Percentiles rank a stretch among this genome's conserved stretches.
Conservation (phyloP, 1,140 invertebrate species). For the Nephila pilipes region DNA sequence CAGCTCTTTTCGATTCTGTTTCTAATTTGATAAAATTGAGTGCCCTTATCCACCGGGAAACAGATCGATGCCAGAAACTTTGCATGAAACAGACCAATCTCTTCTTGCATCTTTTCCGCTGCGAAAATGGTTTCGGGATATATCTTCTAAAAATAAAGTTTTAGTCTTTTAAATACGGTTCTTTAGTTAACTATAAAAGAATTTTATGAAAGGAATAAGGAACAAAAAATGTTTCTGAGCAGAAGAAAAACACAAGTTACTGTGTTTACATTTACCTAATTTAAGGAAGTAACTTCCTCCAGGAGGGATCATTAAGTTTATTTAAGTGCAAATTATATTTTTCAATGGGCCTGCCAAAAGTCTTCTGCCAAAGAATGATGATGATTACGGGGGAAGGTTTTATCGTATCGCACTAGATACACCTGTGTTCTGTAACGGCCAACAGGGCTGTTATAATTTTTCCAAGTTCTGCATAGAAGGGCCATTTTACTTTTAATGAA, state of each 20-base stretch:
- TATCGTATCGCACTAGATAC: background rate
- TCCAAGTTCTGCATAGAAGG: no score
- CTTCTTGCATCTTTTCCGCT: background rate
- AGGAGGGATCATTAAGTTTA: conserved; percentile 2
- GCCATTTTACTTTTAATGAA: conserved; percentile 1
- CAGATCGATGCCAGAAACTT: background rate
- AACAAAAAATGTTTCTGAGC: background rate
- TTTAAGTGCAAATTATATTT: conserved; percentile 7
- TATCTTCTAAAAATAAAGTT: background rate
- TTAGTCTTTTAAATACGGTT: background rate
- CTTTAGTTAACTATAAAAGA: background rate
- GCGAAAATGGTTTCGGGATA: background rate
- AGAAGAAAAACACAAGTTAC: background rate
- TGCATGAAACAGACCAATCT: background rate
- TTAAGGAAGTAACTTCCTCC: background rate
- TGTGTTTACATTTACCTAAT: conserved; percentile 7
- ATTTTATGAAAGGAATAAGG: background rate
- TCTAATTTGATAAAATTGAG: background rate
- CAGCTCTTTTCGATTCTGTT: background rate
- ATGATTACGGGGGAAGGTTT: background rate
- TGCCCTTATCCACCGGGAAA: background rate
- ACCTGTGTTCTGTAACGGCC: background rate
- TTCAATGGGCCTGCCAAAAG: background rate
- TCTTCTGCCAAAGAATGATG: background rate
- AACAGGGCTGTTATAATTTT: background rate